Base-by-base conservation (phyloP, 1,140 invertebrate species). In the Anoplolepis gracilipes region DNA sequence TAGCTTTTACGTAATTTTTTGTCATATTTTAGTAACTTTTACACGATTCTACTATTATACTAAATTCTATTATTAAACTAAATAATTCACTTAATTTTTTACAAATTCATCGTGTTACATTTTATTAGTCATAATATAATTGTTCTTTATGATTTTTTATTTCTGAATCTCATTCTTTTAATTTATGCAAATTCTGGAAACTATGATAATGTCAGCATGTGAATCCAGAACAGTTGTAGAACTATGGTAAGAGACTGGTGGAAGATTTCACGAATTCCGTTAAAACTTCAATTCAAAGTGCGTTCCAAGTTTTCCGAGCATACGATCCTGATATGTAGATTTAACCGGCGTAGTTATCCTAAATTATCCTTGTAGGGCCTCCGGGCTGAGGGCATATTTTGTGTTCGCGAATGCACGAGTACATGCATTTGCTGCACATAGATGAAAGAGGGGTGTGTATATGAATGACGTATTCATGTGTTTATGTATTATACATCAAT, bases 311-410 rank as follows among this genome's bases (percentile, higher is more conserved):
- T 69, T 79, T 79, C 75, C 59, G 64, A 33, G 69, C 46, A 67
- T 79, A 75, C 69, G 42, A 62, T 59, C 39, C 70, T 57, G 72
- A 59, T 53, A 46, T 72, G 65, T 72, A 77, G 86, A 84, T 89
- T 90, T 90, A 85, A 90, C 72, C 76, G 72, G 25, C 57, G 88
- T 61, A 88, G 86, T 90, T 90, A 88, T 90, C 88, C 89, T 67
- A 90, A 90, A 90, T 90, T 90, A 90, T 90, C 72, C 86, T 88
- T 64, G 87, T 69, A 67, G 78, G 46, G 81, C 82, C 88, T 67
- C 25, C 75, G 53, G 89, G 81, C 76, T 73, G 59, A 69, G 78
- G 87, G 62, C 67, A 69, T 57, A 72, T 81, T 85, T 28, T 85
- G 55, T 79, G 86, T 88, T 87, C 64, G 76, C 64, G 72, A 49